phyloP scores from a whole-genome alignment of 1,140 invertebrate species.

The Holotrichia oblita region DNA sequence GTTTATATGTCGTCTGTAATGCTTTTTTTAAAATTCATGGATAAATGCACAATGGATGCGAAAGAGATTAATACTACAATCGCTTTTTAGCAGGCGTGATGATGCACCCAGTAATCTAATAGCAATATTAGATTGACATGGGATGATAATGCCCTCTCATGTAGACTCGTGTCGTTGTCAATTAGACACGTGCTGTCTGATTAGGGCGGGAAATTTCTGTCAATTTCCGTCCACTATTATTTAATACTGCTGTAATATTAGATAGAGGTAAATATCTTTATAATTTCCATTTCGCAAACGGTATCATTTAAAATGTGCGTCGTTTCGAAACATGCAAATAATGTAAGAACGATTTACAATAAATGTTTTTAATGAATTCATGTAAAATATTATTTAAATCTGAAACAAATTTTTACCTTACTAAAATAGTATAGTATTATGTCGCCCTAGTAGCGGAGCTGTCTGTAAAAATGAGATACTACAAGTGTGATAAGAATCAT shows the following conservation, averaged over 20 bases:
- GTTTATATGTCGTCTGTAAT: neutral
- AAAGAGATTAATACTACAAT: conserved; percentile 47
- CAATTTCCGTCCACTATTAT: neutral
- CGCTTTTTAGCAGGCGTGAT: conserved; percentile 50
- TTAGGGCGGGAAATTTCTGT: conserved; percentile 36
- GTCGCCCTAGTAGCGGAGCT: conserved; percentile 14
- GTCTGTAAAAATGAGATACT: neutral
- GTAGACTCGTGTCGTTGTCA: conserved; percentile 59
- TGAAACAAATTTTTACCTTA: too few species aligned
- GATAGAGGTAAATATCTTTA: conserved; percentile 37
- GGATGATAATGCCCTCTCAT: conserved; percentile 57
- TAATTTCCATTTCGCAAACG: conserved; percentile 30
- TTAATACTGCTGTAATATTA: conserved; percentile 22
- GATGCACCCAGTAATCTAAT: conserved; percentile 56
- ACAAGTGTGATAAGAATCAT: conserved; percentile 40
- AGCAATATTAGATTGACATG: conserved; percentile 58
- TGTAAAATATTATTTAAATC: too few species aligned
- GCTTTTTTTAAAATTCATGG: conserved; percentile 40
- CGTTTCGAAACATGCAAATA: too few species aligned
- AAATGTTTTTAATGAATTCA: too few species aligned
- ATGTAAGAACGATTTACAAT: too few species aligned
- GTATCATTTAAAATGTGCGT: neutral
- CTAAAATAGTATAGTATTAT: too few species aligned
- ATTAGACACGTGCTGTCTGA: conserved; percentile 55
- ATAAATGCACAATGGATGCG: conserved; percentile 43